Percentiles rank a stretch among this genome's conserved stretches.
Evolutionary conservation across 2,888 invertebrate genomes (phyloP).

Genomic region (Drosophila prostipennis): DNA sequence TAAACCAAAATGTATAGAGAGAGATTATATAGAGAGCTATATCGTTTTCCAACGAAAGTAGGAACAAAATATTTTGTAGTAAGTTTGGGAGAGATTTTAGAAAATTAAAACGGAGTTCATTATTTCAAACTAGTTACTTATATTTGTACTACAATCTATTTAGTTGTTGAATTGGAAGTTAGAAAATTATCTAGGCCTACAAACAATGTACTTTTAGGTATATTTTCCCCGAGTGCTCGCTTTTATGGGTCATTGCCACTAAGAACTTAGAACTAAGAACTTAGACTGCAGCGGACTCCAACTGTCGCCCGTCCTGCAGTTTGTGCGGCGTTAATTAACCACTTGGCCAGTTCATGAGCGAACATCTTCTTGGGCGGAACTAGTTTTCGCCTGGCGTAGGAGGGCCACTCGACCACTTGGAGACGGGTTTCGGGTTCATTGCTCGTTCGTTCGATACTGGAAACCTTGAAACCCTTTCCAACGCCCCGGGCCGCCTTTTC

Average conservation of each 20-base stretch:
- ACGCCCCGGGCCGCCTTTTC: conserved; percentile 5
- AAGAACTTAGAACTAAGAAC: conserved; percentile 4
- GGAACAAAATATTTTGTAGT: too few species aligned
- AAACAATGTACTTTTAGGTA: too few species aligned
- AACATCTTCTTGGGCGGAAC: conserved; percentile 32
- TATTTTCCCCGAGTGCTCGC: not conserved
- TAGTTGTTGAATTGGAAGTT: too few species aligned
- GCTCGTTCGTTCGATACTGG: conserved; percentile 44
- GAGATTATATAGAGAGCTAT: too few species aligned
- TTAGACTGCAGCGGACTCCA: not conserved
- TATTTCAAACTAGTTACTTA: too few species aligned
- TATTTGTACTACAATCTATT: too few species aligned
- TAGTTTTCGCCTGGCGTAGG: conserved; percentile 37
- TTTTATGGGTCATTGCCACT: conserved; percentile 34
- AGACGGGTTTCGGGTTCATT: conserved; percentile 61
- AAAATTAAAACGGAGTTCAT: too few species aligned
- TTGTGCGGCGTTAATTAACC: conserved; percentile 27
- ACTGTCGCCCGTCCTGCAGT: conserved; percentile 12
- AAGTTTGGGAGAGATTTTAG: too few species aligned
- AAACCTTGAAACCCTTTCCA: conserved; percentile 64
- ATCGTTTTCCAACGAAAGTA: too few species aligned
- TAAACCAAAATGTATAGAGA: too few species aligned
- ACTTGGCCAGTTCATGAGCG: conserved; percentile 8
- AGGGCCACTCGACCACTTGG: conserved; percentile 17
- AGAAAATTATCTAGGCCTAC: too few species aligned